Evolutionary conservation across 2,113 vertebrate species (phyloP), one percentile per base, ranked within the genome.

Genomic region (Dolichallabes microphthalmus): DNA sequence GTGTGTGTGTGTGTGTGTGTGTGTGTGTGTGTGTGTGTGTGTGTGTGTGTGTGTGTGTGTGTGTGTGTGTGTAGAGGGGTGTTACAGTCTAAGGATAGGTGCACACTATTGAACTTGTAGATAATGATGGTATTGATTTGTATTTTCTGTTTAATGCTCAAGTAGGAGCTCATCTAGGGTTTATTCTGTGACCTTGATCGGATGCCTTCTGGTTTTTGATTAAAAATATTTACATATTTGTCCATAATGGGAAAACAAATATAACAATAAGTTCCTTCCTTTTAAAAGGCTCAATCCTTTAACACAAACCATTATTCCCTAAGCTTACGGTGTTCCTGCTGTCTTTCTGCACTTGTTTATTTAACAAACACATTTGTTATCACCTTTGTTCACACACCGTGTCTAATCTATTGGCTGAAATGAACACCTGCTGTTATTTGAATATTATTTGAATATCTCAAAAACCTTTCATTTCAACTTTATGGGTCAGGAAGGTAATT

Each of bases 61-160:
- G 57, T 79, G 35, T 60, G 25, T 82, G 74, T 66, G 82, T 74
- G 79, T 66, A 19, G 45, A 7, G 32, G 14, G 12, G 6, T 35
- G 55, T 25, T 27, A 61, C 14, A 74, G 84, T 52, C 80, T 77
- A 61, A 83, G 75, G 73, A 61, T 15, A 78, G 52, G 35, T 27
- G 55, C 35, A 58, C 50, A 58, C 20, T 83, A 78, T 74, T 69
- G 74, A 83, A 61, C 82, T 17, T 61, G 63, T 80, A 71, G 32
- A 83, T 80, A 84, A 80, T 80, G 39, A 83, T 80, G 75, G 6
- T 73, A 87, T 87, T 63, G 82, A 84, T 80, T 71, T 79, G 75
- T 74, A 57, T 64, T 76, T 73, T 82, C 53, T 4, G 1, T 55
- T 68, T 60, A 79, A 82, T 52, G n/a, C 50, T 53, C 61, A 79